Evolutionary conservation across 2,113 vertebrate species (phyloP).

Genomic region (Podarcis raffonei): DNA sequence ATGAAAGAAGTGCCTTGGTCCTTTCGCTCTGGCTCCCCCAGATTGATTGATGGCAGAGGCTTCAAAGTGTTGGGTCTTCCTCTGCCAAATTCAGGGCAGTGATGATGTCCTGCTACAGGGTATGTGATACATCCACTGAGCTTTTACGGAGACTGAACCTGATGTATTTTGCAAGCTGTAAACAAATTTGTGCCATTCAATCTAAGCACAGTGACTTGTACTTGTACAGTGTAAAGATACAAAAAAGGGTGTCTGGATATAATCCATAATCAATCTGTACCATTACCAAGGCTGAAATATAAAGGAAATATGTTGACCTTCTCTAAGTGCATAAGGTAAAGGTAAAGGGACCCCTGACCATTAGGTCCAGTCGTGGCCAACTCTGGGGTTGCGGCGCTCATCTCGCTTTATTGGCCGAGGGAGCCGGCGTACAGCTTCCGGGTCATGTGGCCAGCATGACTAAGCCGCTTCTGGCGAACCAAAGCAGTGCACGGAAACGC

Average conservation of each 20-base stretch:
- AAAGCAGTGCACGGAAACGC: too few relatives aligned
- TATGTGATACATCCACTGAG: background rate
- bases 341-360: too few relatives aligned
- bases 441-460: too few relatives aligned
- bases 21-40: background rate
- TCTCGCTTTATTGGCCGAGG: too few relatives aligned
- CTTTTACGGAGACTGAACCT: background rate
- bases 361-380: too few relatives aligned
- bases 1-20: constrained; percentile 2
- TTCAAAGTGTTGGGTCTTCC: background rate
- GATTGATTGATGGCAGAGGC: background rate
- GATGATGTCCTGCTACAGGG: background rate
- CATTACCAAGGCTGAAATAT: background rate
- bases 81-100: background rate
- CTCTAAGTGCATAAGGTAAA: background rate
- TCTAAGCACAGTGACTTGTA: background rate
- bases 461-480: too few relatives aligned
- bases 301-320: background rate
- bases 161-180: background rate
- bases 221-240: background rate
- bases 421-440: too few relatives aligned
- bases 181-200: background rate
- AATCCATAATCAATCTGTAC: background rate
- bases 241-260: background rate
- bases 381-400: too few relatives aligned